Conservation (phyloP, 2,797 vertebrate genomes). For the Poecilia gillii region DNA sequence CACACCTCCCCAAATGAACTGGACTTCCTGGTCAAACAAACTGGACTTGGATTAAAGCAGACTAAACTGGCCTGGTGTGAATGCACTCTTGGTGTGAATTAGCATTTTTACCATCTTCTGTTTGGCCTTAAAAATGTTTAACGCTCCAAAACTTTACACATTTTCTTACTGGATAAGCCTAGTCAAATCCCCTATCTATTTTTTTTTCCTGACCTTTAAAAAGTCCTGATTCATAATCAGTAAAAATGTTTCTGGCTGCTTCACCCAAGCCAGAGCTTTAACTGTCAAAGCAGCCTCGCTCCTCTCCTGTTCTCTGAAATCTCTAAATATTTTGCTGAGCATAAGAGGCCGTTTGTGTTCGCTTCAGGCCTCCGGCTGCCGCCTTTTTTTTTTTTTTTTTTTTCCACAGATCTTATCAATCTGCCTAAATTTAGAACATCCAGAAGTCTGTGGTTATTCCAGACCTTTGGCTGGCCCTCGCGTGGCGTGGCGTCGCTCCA, state of each 20-base stretch:
- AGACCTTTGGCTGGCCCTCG: conserved; percentile 69
- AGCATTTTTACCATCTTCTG: neutral
- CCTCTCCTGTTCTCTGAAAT: conserved; percentile 31
- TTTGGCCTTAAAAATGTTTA: neutral
- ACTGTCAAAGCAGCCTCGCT: conserved; percentile 8
- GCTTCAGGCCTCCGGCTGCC: conserved; percentile 20
- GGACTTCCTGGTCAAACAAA: no score
- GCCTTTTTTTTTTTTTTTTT: conserved; percentile 25
- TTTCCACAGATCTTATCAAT: conserved; percentile 68
- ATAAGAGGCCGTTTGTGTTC: conserved; percentile 23
- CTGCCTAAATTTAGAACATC: conserved; percentile 74
- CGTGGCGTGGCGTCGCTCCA: conserved; percentile 57
- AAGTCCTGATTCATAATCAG: neutral
- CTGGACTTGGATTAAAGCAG: no score
- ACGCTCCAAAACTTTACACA: neutral
- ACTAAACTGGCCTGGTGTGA: no score
- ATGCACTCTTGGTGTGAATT: no score
- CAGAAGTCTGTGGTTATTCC: conserved; percentile 67
- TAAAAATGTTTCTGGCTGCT: neutral
- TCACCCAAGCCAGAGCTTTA: neutral
- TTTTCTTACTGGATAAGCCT: neutral
- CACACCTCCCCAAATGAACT: no score
- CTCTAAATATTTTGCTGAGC: conserved; percentile 39
- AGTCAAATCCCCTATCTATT: no score
- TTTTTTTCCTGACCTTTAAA: neutral